Evolutionary conservation across 2,888 invertebrate genomes (phyloP).

Genomic region (Tubulanus polymorphus): DNA sequence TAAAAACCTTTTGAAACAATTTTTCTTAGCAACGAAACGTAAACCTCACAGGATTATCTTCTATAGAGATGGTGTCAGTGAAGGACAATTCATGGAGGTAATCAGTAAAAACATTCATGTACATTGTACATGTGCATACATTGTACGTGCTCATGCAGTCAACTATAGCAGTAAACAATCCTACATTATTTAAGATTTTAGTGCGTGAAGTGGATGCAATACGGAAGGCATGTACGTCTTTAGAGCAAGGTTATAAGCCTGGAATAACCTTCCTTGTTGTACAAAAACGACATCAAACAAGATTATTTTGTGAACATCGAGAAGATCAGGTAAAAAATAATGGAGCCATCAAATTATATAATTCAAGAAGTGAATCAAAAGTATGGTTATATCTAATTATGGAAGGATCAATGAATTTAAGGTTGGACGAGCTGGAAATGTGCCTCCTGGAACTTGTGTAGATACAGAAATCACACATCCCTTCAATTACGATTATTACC

Average conservation of each 20-base stretch:
- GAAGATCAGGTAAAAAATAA: constrained; percentile 2
- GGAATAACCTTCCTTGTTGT: constrained; percentile 18
- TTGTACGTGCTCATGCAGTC: too few species aligned
- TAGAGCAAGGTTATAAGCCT: constrained; percentile 12
- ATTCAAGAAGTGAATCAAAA: not conserved
- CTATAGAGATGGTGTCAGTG: constrained; percentile 20
- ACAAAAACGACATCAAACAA: constrained; percentile 15
- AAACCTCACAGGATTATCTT: constrained; percentile 13
- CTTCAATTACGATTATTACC: constrained; percentile 16
- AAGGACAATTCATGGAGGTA: constrained; percentile 18
- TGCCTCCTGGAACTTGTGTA: constrained; percentile 15
- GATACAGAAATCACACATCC: constrained; percentile 15
- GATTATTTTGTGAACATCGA: constrained; percentile 10
- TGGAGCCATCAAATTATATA: too few species aligned
- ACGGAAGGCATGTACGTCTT: not conserved
- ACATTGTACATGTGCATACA: too few species aligned
- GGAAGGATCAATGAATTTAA: constrained; percentile 1
- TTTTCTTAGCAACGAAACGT: not conserved
- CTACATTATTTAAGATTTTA: not conserved
- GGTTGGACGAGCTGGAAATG: constrained; percentile 12
- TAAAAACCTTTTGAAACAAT: not conserved
- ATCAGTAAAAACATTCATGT: not conserved
- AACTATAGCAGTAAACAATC: too few species aligned
- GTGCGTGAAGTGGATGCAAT: not conserved
- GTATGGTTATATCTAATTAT: not conserved